These are phyloP conservation scores for Hippocampus mohnikei DNA, from an alignment of 2,113 vertebrate species.

Conservation along the genomic window DNA sequence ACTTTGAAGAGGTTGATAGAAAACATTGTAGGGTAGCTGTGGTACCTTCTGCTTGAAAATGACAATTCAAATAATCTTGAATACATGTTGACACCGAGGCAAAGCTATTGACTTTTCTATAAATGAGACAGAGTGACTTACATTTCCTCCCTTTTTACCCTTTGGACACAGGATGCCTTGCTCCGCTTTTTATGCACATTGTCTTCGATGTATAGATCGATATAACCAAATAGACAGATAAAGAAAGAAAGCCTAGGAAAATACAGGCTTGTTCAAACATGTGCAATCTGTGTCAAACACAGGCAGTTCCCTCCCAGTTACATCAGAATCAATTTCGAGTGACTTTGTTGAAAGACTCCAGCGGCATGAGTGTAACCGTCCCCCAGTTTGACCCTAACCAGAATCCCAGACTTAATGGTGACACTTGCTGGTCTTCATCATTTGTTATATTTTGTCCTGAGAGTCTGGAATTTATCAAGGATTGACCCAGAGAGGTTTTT, in stretches of 20 bases:
- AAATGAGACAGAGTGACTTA: not conserved
- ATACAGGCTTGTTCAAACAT: not conserved
- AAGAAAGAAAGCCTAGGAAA: not conserved
- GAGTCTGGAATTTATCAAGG: constrained; percentile 29
- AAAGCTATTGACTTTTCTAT: not conserved
- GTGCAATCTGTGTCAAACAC: constrained; percentile 1
- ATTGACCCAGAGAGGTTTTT: constrained; percentile 11
- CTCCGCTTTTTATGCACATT: not conserved
- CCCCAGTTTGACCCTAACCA: constrained; percentile 39
- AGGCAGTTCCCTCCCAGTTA: constrained; percentile 5
- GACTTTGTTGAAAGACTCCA: constrained; percentile 26
- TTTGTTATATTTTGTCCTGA: constrained; percentile 24
- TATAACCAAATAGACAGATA: not conserved
- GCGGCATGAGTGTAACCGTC: constrained; percentile 20
- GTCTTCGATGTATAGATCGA: not conserved
- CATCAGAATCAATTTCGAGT: constrained; percentile 14
- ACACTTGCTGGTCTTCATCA: constrained; percentile 25
- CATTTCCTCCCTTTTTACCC: too few species aligned
- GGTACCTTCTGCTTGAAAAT: constrained; percentile 21
- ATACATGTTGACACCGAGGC: constrained; percentile 33
- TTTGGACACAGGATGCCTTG: not conserved
- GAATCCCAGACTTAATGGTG: constrained; percentile 21
- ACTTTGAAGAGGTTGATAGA: constrained; percentile 46
- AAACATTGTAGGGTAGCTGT: not conserved
- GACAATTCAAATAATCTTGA: constrained; percentile 49